Percentiles rank a stretch among this genome's conserved stretches.
These are phyloP conservation scores for Andrena minutula DNA, from an alignment of 2,888 invertebrate genomes.

Conservation along the genomic window DNA sequence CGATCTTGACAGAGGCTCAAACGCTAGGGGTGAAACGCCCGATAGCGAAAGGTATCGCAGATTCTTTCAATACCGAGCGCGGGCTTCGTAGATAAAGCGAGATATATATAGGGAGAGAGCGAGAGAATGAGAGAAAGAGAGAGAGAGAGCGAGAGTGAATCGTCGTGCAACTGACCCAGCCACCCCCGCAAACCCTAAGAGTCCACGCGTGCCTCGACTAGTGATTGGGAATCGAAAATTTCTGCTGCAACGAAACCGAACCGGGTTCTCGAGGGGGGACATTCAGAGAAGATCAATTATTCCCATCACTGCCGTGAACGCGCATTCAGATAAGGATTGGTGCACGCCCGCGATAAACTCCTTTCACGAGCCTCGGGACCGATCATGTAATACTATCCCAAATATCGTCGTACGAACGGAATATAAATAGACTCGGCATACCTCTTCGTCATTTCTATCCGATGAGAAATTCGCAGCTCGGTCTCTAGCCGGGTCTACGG, in stretches of 20 bases:
- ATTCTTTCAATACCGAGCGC: constrained; percentile 73
- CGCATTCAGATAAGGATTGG: constrained; percentile 69
- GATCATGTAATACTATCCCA: constrained; percentile 6
- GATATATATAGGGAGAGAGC: background rate
- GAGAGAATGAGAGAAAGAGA: constrained; percentile 18
- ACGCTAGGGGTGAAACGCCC: constrained; percentile 92
- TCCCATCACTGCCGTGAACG: constrained; percentile 39
- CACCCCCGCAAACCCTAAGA: constrained; percentile 27
- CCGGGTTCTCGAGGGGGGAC: background rate
- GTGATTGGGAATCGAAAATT: constrained; percentile 31
- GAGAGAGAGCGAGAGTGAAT: constrained; percentile 15
- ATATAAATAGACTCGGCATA: constrained; percentile 76
- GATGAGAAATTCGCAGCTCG: constrained; percentile 8
- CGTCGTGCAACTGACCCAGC: constrained; percentile 25
- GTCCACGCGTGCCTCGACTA: constrained; percentile 17
- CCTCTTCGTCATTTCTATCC: constrained; percentile 11
- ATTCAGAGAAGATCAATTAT: constrained; percentile 1
- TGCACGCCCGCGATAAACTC: constrained; percentile 40
- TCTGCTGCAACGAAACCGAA: background rate
- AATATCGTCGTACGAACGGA: constrained; percentile 36
- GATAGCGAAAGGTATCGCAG: constrained; percentile 93
- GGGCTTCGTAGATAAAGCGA: constrained; percentile 61
- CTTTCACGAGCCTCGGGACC: background rate
- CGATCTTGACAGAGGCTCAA: constrained; percentile 89
- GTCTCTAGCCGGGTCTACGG: constrained; percentile 10